These are phyloP conservation scores for Rachycentron canadum DNA, from an alignment of 2,797 vertebrate genomes.

Conservation along the genomic window DNA sequence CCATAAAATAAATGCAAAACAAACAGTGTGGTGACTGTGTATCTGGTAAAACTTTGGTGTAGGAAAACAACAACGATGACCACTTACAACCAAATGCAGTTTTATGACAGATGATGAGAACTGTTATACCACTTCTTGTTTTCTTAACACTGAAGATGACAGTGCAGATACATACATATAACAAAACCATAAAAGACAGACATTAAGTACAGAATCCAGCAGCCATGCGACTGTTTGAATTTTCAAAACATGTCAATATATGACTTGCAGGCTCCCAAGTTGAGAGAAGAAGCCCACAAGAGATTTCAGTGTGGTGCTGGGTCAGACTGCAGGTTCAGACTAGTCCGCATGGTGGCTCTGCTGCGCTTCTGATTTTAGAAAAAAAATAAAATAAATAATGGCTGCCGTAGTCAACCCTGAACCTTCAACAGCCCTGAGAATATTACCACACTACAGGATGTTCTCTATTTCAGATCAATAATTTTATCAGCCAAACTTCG, in stretches of 20 bases:
- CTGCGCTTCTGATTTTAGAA: conserved; percentile 48
- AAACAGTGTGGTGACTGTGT: neutral
- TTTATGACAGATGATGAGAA: neutral
- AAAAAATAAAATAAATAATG: neutral
- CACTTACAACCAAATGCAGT: neutral
- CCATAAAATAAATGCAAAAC: neutral
- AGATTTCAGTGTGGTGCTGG: conserved; percentile 10
- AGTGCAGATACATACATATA: neutral
- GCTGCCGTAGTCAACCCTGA: neutral
- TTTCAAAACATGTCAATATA: conserved; percentile 27
- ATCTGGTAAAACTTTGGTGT: neutral
- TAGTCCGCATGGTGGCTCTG: conserved; percentile 79
- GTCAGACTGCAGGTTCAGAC: conserved; percentile 45
- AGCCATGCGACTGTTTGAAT: conserved; percentile 29
- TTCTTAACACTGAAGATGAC: no score
- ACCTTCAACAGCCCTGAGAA: conserved; percentile 14
- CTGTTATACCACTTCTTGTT: neutral
- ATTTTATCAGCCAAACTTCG: conserved; percentile 17
- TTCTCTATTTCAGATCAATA: conserved; percentile 17
- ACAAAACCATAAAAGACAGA: conserved; percentile 10
- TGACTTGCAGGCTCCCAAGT: conserved; percentile 5
- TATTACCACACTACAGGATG: conserved; percentile 10
- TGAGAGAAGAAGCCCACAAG: conserved; percentile 2
- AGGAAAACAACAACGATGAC: neutral
- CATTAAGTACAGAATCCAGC: conserved; percentile 1